Evolutionary conservation across 1,140 invertebrate genomes (phyloP), one percentile per base, ranked within the genome.

Genomic region (Scaptodrosophila lebanonensis): DNA sequence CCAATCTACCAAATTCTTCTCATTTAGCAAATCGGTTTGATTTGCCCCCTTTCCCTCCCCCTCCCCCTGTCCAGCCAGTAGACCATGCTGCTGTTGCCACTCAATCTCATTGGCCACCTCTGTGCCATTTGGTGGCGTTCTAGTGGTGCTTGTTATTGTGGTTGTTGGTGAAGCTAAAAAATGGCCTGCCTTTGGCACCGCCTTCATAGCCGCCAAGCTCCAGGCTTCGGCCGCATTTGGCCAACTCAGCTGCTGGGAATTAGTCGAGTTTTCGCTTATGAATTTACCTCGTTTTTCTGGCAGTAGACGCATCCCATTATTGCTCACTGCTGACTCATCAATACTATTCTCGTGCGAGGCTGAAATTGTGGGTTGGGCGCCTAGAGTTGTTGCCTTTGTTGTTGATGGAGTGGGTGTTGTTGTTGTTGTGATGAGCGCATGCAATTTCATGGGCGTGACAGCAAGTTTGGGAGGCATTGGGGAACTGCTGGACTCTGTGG

Each of bases 191-290:
- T 63, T 68, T 0, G 73, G 71, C 35, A 83, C 50, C 13, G 56
- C 47, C 64, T 83, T 85, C 83, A 86, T 75, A 1, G 64, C 71
- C 3, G 83, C 85, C 9, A 86, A 35, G 27, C 75, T 75, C 85
- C 85, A 86, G 1, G 70, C 79, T 17, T 85, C 84, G 0, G 75
- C 65, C 3, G 38, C 59, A 32, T 86, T 77, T 2, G 84, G 84
- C 17, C 84, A 20, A 15, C 60, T 60, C 29, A 86, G 30, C 47
- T 84, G 79, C 30, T 83, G 71, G 5, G 68, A 64, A 64, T 79
- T 86, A 4, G 84, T 84, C n/a, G 84, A 71, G 40, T 86, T 86
- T 7, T 84, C 82, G 29, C 58, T 75, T 3, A 86, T 83, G 30
- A 71, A 86, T 50, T 86, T 86, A 0, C 56, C 63, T 2, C 83